phyloP scores from a whole-genome alignment of 2,113 vertebrate genomes.

The Heteronetta atricapilla region DNA sequence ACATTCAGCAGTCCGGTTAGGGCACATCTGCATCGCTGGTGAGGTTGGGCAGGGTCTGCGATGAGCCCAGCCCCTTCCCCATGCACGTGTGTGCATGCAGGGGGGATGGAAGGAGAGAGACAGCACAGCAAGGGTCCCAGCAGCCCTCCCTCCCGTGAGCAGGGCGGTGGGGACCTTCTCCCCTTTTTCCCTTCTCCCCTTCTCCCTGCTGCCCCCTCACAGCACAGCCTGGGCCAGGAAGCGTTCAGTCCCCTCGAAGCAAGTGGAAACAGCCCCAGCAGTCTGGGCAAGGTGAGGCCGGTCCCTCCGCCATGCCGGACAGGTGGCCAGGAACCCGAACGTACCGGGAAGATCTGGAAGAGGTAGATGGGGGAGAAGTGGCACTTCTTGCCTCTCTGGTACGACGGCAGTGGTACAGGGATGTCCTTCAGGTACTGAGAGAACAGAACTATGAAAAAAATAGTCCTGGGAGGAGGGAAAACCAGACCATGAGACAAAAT shows the following conservation, averaged over 20 bases:
- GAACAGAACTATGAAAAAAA: slow-evolving; percentile 89
- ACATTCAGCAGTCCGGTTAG: not conserved
- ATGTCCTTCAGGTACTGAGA: slow-evolving; percentile 93
- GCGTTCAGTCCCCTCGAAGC: rapidly evolving
- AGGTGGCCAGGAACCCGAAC: not conserved
- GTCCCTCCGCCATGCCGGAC: not conserved
- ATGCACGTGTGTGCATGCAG: not conserved
- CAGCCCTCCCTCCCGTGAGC: not conserved
- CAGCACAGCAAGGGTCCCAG: not conserved
- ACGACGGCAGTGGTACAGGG: slow-evolving; percentile 81
- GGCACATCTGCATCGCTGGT: rapidly evolving
- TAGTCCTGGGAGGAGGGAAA: slow-evolving; percentile 81
- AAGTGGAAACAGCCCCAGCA: not conserved
- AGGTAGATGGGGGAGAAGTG: slow-evolving; percentile 79
- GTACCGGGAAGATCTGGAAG: slow-evolving; percentile 95
- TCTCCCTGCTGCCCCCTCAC: not conserved
- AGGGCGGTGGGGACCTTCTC: not conserved
- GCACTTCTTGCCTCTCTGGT: slow-evolving; percentile 80
- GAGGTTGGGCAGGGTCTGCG: rapidly evolving
- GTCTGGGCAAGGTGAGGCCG: rapidly evolving
- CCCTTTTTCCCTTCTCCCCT: not conserved
- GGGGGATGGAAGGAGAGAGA: not conserved
- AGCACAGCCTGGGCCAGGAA: not conserved
- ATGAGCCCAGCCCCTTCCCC: not conserved
- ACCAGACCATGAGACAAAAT: not conserved